Base-by-base conservation (phyloP, 1,140 invertebrate species). In the Homarus americanus region DNA sequence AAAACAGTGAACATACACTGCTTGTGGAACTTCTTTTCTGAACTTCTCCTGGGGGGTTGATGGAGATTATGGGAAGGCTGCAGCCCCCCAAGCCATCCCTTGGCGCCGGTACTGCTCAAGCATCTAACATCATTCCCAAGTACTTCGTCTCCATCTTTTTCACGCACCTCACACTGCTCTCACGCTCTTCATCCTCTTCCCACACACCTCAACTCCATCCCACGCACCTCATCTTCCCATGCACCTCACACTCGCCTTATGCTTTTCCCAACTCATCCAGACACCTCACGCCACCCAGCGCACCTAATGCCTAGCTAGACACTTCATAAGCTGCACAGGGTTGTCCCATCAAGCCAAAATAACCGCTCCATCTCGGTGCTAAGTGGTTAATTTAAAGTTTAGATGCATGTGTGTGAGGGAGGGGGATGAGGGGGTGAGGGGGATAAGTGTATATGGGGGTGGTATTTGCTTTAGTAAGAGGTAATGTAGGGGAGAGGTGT, bases 361-460 rank as follows among this genome's bases (percentile, higher is more conserved):
- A 58, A 58, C 20, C 17, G 17, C 53, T 58, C 24, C 53, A 58
- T 58, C 20, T 58, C 53, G 20, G 53, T 58, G 53, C 17, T 58
- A 58, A 58, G 53, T 58, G 53, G 53, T 58, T 58, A 58, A 58
- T 58, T 58, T 58, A 58, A 58, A 58, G 53, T 58, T 58, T 58
- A 58, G 53, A 58, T 58, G 53, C 53, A 24, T 20, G 20, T 24
- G 53, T 4, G 4, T 58, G 53, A 20, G 12, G 15, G 5, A 20
- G 53, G 53, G 53, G 53, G 1, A 24, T 15, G 53, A 4, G 53
- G 12, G 53, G 0, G 53, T 15, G 53, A 4, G n/a, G n/a, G n/a
- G n/a, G n/a, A 0, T 58, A 24, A 24, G 53, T 58, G 53, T 58
- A 20, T 20, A 20, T 58, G 0, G 17, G 53, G 17, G 12, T 15